Base-by-base conservation (phyloP, 2,113 vertebrate species). In the Cebus imitator region DNA sequence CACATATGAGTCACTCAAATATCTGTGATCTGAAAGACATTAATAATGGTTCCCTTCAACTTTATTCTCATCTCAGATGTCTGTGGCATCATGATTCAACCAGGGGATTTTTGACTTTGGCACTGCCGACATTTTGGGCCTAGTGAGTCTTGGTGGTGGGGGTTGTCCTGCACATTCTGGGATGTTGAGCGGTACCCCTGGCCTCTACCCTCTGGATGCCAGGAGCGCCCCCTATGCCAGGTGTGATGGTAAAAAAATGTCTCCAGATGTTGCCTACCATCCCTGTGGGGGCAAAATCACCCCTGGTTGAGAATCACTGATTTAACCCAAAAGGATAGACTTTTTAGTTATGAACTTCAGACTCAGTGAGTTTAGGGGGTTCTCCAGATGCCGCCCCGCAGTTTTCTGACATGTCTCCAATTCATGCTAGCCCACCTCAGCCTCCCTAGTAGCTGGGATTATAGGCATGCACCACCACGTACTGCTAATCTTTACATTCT, bases 121-220 rank as follows among this genome's bases (percentile, higher is more conserved):
- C 35, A 61, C 3, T 37, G 10, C 66, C 30, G 35, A 50, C 45
- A 23, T 35, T 76, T 48, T 11, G 30, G 55, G 52, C 6, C 11
- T 52, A 73, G 45, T 57, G 14, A 21, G 14, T 52, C 45, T 61
- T 76, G 9, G 32, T 5, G 8, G 4, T 1, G 27, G 12, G 16
- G 30, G 30, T 2, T 40, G 10, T 32, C 13, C 8, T 32, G 18
- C 11, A 25, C 25, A 17, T 45, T 30, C 17, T 0, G 35, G 40
- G 73, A 7, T 20, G 1, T 13, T 6, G 50, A 55, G 30, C 0
- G 6, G 1, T 37, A 16, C 14, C 37, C 9, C 4, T 64, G 52
- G 20, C 20, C 32, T 78, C 48, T 12, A 21, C 37, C 21, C 17
- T 16, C 18, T 37, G 75, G 27, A 61, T 7, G 13, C 35, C 25